Percentiles rank a stretch among this genome's conserved stretches.
These are phyloP conservation scores for Corythornis leucogaster DNA, from an alignment of 2,797 vertebrate genomes.

Conservation along the genomic window DNA sequence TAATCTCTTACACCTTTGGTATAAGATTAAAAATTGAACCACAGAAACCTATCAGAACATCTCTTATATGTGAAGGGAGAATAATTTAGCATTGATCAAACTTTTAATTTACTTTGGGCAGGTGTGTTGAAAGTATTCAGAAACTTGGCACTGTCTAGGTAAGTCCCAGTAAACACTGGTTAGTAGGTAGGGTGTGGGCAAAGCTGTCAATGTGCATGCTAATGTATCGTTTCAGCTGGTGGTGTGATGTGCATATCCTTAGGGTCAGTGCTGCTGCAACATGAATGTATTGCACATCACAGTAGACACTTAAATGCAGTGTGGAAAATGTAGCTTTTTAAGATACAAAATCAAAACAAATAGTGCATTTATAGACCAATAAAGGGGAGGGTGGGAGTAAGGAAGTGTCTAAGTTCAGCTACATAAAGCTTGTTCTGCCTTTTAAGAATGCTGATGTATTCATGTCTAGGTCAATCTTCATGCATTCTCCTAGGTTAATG, in stretches of 20 bases:
- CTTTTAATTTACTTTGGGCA: background rate
- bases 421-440: background rate
- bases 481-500: background rate
- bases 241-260: background rate
- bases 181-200: background rate
- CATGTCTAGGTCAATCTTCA: background rate
- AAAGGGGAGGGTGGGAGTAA: background rate
- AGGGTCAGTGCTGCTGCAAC: background rate
- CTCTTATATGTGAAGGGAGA: background rate
- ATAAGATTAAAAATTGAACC: background rate
- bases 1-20: background rate
- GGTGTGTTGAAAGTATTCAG: background rate
- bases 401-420: background rate
- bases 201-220: background rate
- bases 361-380: background rate
- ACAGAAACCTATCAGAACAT: background rate
- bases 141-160: background rate
- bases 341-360: background rate
- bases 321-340: background rate
- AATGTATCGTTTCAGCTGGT: background rate
- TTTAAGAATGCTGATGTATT: slow-evolving; percentile 39
- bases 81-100: background rate
- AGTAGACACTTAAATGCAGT: background rate
- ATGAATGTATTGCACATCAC: background rate
- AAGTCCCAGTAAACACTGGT: background rate